Conservation (phyloP, 1,140 invertebrate genomes). For the Mamestra configurata region DNA sequence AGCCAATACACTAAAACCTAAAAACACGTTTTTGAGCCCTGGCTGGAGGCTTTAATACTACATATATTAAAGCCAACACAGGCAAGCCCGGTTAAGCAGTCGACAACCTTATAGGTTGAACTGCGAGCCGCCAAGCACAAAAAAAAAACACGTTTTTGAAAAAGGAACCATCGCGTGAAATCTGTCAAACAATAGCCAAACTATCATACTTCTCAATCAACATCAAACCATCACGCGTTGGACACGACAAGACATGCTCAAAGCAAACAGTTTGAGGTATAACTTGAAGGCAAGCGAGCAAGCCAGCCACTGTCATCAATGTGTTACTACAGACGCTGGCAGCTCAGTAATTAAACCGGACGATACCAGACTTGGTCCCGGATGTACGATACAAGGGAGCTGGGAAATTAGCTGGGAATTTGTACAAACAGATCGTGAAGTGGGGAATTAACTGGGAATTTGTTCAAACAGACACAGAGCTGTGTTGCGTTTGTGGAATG, state of each 20-base stretch:
- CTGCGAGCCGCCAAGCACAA: too few relatives aligned
- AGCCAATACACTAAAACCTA: too few relatives aligned
- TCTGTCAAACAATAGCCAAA: too few relatives aligned
- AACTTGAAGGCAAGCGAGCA: constrained; percentile 32
- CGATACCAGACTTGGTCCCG: constrained; percentile 46
- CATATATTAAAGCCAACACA: too few relatives aligned
- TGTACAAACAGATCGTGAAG: constrained; percentile 32
- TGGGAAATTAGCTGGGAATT: constrained; percentile 36
- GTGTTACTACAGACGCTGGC: constrained; percentile 39
- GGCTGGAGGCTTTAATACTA: too few relatives aligned
- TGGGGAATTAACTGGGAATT: constrained; percentile 18
- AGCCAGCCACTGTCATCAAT: constrained; percentile 34
- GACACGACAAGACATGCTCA: background rate
- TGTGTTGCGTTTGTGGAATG: constrained; percentile 19
- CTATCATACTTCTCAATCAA: background rate
- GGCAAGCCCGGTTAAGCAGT: too few relatives aligned
- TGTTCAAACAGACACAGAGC: background rate
- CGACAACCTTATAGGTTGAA: too few relatives aligned
- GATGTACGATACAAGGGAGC: constrained; percentile 36
- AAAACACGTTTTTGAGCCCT: too few relatives aligned
- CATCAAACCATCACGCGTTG: background rate
- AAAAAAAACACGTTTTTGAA: too few relatives aligned
- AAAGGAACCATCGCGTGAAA: too few relatives aligned
- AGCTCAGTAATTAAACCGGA: constrained; percentile 59
- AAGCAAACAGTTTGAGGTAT: constrained; percentile 17